Percentiles rank a stretch among this genome's conserved stretches.
Evolutionary conservation across 2,113 vertebrate genomes (phyloP).

Genomic region (Mohoua ochrocephala): DNA sequence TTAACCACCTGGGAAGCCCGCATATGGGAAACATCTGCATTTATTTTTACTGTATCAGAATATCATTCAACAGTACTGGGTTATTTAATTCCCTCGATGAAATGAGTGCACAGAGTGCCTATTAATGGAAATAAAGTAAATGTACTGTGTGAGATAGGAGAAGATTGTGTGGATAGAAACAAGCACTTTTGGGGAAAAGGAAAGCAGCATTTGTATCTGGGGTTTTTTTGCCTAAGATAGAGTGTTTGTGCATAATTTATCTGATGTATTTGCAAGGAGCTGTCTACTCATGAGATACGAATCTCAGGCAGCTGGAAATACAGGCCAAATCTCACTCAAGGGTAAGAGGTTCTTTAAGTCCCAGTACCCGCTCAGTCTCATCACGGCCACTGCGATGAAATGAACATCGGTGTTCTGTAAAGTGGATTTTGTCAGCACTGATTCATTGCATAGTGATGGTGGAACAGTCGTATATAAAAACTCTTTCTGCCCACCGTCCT

Average conservation of each 20-base stretch:
- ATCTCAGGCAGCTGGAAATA: not conserved
- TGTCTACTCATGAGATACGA: not conserved
- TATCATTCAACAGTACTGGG: not conserved
- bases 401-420: not conserved
- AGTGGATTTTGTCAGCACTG: not conserved
- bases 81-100: not conserved
- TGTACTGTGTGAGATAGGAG: not conserved
- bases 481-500: not conserved
- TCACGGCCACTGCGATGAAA: not conserved
- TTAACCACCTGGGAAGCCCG: not conserved
- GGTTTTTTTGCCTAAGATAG: not conserved
- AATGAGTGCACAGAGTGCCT: not conserved
- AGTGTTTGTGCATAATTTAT: not conserved
- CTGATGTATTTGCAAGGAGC: not conserved
- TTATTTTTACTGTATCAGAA: not conserved
- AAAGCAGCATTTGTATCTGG: not conserved
- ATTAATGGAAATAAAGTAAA: not conserved
- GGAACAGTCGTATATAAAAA: not conserved
- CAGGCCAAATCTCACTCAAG: not conserved
- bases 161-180: not conserved
- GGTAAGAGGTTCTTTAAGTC: not conserved
- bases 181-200: not conserved
- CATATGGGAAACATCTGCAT: not conserved
- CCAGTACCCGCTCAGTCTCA: not conserved
- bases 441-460: not conserved